Evolutionary conservation across 2,113 vertebrate genomes (phyloP).

Genomic region (Phylloscopus whistleri): DNA sequence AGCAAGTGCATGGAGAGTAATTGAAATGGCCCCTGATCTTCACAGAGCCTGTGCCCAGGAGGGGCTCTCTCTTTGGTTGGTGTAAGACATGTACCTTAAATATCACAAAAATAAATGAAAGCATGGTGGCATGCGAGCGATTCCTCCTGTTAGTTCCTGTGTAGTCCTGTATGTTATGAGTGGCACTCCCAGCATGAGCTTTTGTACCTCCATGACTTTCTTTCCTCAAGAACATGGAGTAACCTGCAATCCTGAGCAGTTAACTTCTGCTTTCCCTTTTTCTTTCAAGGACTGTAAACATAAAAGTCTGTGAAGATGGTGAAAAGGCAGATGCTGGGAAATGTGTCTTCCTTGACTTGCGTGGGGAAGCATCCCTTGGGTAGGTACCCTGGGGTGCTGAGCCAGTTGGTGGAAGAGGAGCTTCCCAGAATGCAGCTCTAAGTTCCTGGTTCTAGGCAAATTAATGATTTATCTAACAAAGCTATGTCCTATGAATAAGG

Average conservation of each 20-base stretch:
- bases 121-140: accelerated
- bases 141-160: not conserved
- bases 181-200: not conserved
- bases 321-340: not conserved
- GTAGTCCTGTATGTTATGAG: not conserved
- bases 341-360: accelerated
- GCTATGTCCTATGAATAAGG: not conserved
- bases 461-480: not conserved
- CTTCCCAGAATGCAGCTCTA: not conserved
- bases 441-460: not conserved
- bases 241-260: not conserved
- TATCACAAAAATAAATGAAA: not conserved
- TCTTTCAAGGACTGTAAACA: not conserved
- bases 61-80: not conserved
- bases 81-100: not conserved
- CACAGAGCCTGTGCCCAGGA: not conserved
- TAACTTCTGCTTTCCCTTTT: not conserved
- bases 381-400: not conserved
- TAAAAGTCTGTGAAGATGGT: not conserved
- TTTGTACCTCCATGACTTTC: not conserved
- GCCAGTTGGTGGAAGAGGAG: not conserved
- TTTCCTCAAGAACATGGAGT: not conserved
- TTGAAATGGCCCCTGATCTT: not conserved
- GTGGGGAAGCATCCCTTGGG: not conserved
- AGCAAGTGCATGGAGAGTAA: not conserved